These are phyloP conservation scores for Melanotaenia nigrans DNA, from an alignment of 2,797 vertebrate species.

Conservation along the genomic window DNA sequence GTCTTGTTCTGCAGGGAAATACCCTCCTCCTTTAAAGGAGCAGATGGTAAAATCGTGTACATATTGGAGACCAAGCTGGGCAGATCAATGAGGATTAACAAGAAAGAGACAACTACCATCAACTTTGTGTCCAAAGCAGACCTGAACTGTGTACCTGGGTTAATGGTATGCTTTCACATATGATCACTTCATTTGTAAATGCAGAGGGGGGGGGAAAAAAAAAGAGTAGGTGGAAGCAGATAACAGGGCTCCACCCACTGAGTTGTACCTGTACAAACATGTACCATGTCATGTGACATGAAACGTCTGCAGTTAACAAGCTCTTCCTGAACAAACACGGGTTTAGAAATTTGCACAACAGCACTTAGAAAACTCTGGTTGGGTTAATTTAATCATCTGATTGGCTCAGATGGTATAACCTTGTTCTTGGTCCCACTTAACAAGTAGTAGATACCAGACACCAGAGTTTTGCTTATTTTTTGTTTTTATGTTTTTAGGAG, in stretches of 20 bases:
- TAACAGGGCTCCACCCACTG: neutral
- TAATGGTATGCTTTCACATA: conserved; percentile 50
- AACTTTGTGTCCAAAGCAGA: conserved; percentile 60
- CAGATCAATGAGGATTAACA: conserved; percentile 73
- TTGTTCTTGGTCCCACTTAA: neutral
- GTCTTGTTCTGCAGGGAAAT: conserved; percentile 52
- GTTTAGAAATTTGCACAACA: neutral
- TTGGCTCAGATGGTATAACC: neutral
- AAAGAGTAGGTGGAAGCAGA: neutral
- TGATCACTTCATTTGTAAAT: neutral
- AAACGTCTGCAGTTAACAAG: neutral
- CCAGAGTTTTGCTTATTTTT: neutral
- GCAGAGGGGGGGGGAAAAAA: neutral
- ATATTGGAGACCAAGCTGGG: conserved; percentile 70
- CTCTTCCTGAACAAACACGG: neutral
- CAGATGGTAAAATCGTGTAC: conserved; percentile 73
- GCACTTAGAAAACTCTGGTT: neutral
- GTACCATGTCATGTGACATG: neutral
- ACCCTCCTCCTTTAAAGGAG: conserved; percentile 71
- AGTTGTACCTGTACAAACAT: neutral
- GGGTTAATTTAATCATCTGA: neutral
- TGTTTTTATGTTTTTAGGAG: neutral
- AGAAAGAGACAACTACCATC: conserved; percentile 63
- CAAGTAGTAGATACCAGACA: neutral
- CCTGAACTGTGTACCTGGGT: neutral